Evolutionary conservation across 2,888 invertebrate genomes (phyloP).

Genomic region (Xanthia icteritia): DNA sequence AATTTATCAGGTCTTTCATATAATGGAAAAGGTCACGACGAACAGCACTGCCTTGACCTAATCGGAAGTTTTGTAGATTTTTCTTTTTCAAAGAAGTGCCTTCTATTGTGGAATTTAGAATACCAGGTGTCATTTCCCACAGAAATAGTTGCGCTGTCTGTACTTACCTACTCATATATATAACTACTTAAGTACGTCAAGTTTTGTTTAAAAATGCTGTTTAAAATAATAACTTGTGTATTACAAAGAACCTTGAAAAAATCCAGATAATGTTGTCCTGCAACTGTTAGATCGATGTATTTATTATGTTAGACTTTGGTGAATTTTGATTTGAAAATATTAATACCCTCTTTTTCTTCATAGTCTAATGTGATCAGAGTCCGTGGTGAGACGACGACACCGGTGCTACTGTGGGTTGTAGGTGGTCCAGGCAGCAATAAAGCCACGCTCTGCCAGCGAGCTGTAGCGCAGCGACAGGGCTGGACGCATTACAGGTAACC

Average conservation of each 20-base stretch:
- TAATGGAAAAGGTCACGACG: conserved; percentile 65
- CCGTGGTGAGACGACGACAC: conserved; percentile 75
- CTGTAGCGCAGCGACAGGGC: conserved; percentile 92
- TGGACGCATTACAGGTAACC: conserved; percentile 93
- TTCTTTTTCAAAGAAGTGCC: conserved; percentile 11
- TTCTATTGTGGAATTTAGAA: conserved; percentile 15
- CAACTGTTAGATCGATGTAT: too few relatives aligned
- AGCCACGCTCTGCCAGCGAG: conserved; percentile 94
- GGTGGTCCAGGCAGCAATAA: conserved; percentile 98
- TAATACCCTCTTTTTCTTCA: conserved; percentile 1
- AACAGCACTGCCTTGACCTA: conserved; percentile 72
- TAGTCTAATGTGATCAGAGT: conserved; percentile 84
- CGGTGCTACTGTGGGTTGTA: conserved; percentile 91
- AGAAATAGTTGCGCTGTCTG: background rate
- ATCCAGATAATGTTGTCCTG: too few relatives aligned
- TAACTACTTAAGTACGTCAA: background rate
- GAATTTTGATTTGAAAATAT: background rate
- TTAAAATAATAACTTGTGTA: background rate
- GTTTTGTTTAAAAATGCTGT: background rate
- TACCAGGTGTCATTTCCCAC: conserved; percentile 43
- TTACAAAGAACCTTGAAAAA: background rate
- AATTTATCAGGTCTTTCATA: conserved; percentile 59
- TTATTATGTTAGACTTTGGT: background rate
- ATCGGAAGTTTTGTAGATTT: conserved; percentile 60
- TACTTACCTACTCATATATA: background rate